These are phyloP conservation scores for Chlorodrepanis virens DNA, from an alignment of 2,113 vertebrate genomes.

Conservation along the genomic window DNA sequence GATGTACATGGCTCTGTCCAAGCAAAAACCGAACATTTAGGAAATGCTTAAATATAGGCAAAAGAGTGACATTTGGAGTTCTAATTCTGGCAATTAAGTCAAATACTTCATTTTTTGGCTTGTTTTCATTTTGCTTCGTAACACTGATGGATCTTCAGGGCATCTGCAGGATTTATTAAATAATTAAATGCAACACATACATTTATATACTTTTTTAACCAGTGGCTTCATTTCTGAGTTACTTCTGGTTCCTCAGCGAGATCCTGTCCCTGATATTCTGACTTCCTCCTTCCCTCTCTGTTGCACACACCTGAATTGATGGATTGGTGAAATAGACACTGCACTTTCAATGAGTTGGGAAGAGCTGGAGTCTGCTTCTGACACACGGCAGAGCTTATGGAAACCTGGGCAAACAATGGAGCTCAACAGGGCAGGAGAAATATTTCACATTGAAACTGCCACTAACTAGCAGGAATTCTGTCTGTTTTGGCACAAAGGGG, in stretches of 20 bases:
- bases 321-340: not conserved
- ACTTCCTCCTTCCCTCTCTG: not conserved
- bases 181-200: not conserved
- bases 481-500: not conserved
- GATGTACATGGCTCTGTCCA: not conserved
- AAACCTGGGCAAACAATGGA: not conserved
- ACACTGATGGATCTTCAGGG: not conserved
- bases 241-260: not conserved
- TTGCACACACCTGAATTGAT: not conserved
- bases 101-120: not conserved
- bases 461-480: not conserved
- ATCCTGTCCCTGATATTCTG: not conserved
- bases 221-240: not conserved
- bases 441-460: not conserved
- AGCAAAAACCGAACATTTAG: not conserved
- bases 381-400: not conserved
- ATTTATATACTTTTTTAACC: not conserved
- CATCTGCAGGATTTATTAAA: not conserved
- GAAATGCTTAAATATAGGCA: not conserved
- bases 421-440: not conserved
- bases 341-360: not conserved
- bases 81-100: not conserved
- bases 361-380: not conserved
- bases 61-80: not conserved
- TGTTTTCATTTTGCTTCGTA: not conserved